Conservation (phyloP, 2,888 invertebrate genomes). For the Platerodrilus igneus region DNA sequence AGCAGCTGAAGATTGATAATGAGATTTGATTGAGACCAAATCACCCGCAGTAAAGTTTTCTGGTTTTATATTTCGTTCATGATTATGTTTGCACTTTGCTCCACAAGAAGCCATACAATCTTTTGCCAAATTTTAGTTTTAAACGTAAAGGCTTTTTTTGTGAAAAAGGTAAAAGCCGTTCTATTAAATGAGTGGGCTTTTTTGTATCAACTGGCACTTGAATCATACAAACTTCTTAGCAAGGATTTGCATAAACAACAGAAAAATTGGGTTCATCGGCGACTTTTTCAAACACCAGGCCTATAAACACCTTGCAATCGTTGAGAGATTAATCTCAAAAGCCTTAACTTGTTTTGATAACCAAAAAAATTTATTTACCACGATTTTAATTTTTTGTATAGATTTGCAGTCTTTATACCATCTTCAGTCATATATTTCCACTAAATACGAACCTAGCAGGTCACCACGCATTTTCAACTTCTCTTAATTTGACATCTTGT, state of each 20-base stretch:
- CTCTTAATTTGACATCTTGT: conserved; percentile 79
- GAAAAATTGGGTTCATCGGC: conserved; percentile 94
- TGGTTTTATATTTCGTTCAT: no score
- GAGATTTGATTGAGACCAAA: no score
- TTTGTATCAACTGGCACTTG: conserved; percentile 54
- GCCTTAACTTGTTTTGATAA: conserved; percentile 72
- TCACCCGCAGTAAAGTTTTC: no score
- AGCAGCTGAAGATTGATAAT: no score
- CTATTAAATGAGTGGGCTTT: no score
- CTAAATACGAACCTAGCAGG: conserved; percentile 60
- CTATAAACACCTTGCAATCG: conserved; percentile 79
- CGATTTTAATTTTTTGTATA: conserved; percentile 78
- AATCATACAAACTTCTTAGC: conserved; percentile 63
- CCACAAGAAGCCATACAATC: no score
- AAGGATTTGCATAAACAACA: conserved; percentile 85
- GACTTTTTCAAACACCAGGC: conserved; percentile 90
- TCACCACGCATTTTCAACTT: conserved; percentile 88
- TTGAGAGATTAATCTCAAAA: conserved; percentile 70
- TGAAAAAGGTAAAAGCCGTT: no score
- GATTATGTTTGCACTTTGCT: no score
- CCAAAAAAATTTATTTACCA: conserved; percentile 86
- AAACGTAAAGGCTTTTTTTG: no score
- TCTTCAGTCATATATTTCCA: conserved; percentile 44
- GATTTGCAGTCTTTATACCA: conserved; percentile 53
- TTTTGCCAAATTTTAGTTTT: no score